Conservation (phyloP, 2,113 vertebrate genomes). For the Archilochus colubris region DNA sequence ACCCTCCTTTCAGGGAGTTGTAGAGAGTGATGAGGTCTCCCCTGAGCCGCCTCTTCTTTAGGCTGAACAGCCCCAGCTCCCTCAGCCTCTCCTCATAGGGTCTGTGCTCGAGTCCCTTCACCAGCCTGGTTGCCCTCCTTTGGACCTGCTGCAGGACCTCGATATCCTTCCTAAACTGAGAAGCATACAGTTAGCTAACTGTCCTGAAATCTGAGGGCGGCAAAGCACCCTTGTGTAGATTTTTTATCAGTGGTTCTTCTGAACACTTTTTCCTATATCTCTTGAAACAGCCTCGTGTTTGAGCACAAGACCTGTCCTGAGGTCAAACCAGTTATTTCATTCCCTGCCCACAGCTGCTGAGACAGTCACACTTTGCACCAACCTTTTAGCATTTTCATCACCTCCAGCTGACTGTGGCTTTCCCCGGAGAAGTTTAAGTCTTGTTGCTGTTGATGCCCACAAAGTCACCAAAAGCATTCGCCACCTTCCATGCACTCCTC, state of each 20-base stretch:
- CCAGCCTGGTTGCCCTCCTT: no score
- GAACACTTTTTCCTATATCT: neutral
- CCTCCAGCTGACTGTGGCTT: neutral
- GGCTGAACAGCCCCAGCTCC: no score
- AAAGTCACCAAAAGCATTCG: neutral
- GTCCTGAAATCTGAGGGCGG: neutral
- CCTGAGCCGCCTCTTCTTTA: no score
- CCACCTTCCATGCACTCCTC: neutral
- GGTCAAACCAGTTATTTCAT: conserved; percentile 1
- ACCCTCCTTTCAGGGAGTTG: no score
- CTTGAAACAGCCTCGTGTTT: neutral
- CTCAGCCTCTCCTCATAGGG: no score
- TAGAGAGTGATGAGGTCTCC: no score
- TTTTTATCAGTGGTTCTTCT: neutral
- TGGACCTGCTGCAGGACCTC: no score
- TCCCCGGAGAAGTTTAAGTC: neutral
- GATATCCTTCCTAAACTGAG: no score
- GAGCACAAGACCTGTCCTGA: neutral
- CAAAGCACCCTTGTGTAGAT: neutral
- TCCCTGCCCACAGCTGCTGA: neutral
- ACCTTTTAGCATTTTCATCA: neutral
- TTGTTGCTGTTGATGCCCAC: neutral
- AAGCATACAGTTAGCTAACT: neutral
- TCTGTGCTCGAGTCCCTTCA: no score
- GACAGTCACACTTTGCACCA: neutral